phyloP scores from a whole-genome alignment of 1,140 invertebrate genomes.

The Dendroctonus valens region DNA sequence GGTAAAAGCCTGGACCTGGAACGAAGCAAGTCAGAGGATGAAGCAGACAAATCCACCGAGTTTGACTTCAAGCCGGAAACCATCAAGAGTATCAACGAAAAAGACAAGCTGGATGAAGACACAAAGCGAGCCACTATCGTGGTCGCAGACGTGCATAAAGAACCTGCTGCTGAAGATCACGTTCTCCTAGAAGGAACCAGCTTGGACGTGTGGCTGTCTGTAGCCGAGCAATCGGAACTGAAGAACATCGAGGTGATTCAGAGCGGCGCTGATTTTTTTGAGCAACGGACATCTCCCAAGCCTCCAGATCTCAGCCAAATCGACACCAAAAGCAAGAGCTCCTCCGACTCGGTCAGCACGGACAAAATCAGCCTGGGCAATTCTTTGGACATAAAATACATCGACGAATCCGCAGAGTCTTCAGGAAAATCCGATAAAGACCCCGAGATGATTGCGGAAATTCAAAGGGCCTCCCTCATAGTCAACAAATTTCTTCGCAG shows the following conservation, averaged over 20 bases:
- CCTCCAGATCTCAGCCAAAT: slow-evolving; percentile 44
- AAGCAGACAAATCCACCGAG: slow-evolving; percentile 37
- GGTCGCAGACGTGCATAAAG: slow-evolving; percentile 47
- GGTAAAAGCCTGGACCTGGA: slow-evolving; percentile 50
- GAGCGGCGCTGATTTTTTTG: slow-evolving; percentile 49
- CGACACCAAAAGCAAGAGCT: slow-evolving; percentile 45
- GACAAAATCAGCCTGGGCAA: slow-evolving; percentile 49
- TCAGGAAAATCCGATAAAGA: slow-evolving; percentile 48
- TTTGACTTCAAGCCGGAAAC: slow-evolving; percentile 62
- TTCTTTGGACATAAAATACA: slow-evolving; percentile 50
- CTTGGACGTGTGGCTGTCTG: slow-evolving; percentile 52
- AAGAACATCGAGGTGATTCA: slow-evolving; percentile 49
- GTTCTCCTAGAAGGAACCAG: slow-evolving; percentile 51
- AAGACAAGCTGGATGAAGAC: slow-evolving; percentile 42
- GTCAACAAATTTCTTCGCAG: slow-evolving; percentile 45
- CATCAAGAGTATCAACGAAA: slow-evolving; percentile 50
- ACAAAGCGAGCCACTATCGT: slow-evolving; percentile 44
- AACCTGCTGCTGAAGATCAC: slow-evolving; percentile 43
- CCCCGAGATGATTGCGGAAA: slow-evolving; percentile 44
- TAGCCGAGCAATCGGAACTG: slow-evolving; percentile 47
- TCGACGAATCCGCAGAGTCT: slow-evolving; percentile 49
- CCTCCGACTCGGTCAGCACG: slow-evolving; percentile 47
- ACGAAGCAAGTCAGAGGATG: slow-evolving; percentile 36
- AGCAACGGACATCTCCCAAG: slow-evolving; percentile 41
- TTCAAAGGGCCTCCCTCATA: slow-evolving; percentile 45